Evolutionary conservation across 2,888 invertebrate genomes (phyloP).

Genomic region (Zygaena filipendulae): DNA sequence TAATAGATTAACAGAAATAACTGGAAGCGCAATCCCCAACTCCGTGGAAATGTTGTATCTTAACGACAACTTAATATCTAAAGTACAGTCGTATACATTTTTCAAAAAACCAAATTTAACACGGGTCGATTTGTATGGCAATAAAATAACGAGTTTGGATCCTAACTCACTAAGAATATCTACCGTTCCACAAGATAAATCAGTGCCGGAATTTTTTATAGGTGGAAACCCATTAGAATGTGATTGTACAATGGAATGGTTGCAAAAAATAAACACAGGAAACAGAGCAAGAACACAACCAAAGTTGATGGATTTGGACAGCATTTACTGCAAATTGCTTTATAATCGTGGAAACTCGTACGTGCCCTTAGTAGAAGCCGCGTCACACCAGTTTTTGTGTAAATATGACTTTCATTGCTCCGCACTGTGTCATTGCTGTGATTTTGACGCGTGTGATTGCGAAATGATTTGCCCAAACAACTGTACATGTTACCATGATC

Average conservation of each 20-base stretch:
- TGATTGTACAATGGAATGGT: constrained; percentile 92
- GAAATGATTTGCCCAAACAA: constrained; percentile 91
- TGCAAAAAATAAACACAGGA: constrained; percentile 82
- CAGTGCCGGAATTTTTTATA: constrained; percentile 84
- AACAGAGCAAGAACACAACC: constrained; percentile 83
- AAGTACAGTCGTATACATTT: constrained; percentile 88
- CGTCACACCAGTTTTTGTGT: constrained; percentile 85
- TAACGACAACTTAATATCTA: constrained; percentile 83
- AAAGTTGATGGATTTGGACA: constrained; percentile 82
- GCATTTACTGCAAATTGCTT: constrained; percentile 83
- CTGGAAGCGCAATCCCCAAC: constrained; percentile 85
- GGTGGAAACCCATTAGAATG: constrained; percentile 89
- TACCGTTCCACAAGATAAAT: constrained; percentile 76
- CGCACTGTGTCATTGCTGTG: constrained; percentile 89
- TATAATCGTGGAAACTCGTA: constrained; percentile 80
- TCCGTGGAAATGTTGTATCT: constrained; percentile 82
- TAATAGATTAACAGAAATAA: constrained; percentile 83
- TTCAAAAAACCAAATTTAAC: constrained; percentile 88
- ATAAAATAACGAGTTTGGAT: constrained; percentile 80
- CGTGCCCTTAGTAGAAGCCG: constrained; percentile 81
- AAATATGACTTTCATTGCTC: constrained; percentile 88
- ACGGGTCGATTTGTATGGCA: constrained; percentile 82
- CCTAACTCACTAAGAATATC: constrained; percentile 81
- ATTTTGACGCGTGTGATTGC: constrained; percentile 92
- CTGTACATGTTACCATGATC: constrained; percentile 91